Evolutionary conservation across 1,140 invertebrate species (phyloP), one percentile per base, ranked within the genome.

Genomic region (Himalopsyche phryganea): DNA sequence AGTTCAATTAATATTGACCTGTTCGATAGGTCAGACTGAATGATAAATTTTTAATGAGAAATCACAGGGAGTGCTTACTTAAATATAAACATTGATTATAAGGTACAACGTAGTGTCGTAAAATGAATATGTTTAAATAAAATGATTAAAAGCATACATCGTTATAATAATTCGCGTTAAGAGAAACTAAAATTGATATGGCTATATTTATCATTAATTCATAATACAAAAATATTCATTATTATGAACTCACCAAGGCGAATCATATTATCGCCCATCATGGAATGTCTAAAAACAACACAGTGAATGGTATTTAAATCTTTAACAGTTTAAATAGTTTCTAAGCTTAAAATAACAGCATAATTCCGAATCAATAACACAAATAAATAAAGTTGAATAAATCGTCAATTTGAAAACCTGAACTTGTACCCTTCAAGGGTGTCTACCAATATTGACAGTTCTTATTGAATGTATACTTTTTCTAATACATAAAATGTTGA

Each of bases 381-480:
- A 40, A 40, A 40, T 3, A 40, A 13, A 40, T 13, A 40, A 13
- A 40, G 5, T 40, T 40, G 4, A 40, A 13, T 40, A 15, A 40
- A 40, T 40, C 11, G 11, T 5, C 3, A 40, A 40, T 40, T 40
- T 40, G 38, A 40, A 28, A 28, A 28, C n/a, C 3, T 11, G 15
- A 40, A 11, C 15, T 40, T 11, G 38, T 28, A 45, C 13, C 42
- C 17, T 45, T 15, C 2, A 45, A 17, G 42, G 42, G 42, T 17
- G 42, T 45, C 42, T 45, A 17, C 42, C 42, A 17, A 45, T 45
- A 17, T 45, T 45, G 42, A 45, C 42, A 45, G 17, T 45, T 45
- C 18, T 2, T 15, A 45, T 45, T 45, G n/a, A 15, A 19, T 28
- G 18, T 45, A 15, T 45, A 15, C 17, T 17, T 45, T 45, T 45